Evolutionary conservation across 2,113 vertebrate genomes (phyloP).

Genomic region (Petrocephalus zakoni): DNA sequence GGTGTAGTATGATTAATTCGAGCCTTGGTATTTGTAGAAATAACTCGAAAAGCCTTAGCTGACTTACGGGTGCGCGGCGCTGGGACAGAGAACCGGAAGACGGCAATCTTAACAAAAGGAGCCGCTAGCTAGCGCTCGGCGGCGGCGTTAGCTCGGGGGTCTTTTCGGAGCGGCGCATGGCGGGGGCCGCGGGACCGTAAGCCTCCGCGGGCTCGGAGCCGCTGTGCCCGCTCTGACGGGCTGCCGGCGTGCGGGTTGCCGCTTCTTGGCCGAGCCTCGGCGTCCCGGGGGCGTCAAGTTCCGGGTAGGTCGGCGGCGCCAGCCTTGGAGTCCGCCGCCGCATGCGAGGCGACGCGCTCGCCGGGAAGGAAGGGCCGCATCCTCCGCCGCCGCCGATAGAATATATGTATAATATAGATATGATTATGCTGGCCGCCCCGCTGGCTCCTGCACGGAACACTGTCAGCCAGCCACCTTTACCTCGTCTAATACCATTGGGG

Average conservation of each 20-base stretch:
- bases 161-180: neutral
- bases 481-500: neutral
- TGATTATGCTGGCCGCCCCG: neutral
- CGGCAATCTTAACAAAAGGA: constrained; percentile 20
- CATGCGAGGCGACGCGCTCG: neutral
- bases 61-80: neutral
- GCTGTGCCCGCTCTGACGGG: neutral
- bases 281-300: neutral
- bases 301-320: neutral
- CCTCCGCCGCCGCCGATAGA: neutral
- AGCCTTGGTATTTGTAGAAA: neutral
- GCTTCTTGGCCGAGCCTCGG: neutral
- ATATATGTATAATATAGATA: neutral
- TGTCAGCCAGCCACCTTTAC: neutral
- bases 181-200: neutral
- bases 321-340: neutral
- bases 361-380: neutral
- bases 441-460: neutral
- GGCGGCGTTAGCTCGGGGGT: neutral
- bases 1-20: neutral
- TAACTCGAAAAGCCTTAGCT: neutral
- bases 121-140: neutral
- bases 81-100: neutral
- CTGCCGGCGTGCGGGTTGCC: neutral
- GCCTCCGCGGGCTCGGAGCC: neutral